phyloP scores from a whole-genome alignment of 2,797 vertebrate species.

The Acropternis orthonyx region DNA sequence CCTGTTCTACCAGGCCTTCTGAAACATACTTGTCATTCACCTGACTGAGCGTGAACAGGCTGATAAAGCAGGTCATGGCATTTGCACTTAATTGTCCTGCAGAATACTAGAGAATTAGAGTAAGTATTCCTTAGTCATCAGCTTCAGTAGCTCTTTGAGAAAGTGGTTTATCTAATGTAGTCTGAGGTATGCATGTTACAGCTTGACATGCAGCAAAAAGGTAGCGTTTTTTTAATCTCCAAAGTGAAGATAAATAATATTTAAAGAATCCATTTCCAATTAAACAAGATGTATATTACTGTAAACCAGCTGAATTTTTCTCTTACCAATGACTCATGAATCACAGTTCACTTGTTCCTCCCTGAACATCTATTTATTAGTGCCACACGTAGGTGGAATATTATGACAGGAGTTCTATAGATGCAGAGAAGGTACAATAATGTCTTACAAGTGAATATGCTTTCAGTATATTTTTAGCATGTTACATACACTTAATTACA shows the following conservation, averaged over 20 bases:
- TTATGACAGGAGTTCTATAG: background rate
- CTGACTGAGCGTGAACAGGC: background rate
- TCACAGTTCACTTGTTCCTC: background rate
- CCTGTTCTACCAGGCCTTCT: background rate
- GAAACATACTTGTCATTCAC: background rate
- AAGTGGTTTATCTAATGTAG: background rate
- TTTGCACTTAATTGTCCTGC: background rate
- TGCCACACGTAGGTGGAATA: background rate
- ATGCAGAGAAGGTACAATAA: background rate
- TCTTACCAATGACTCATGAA: background rate
- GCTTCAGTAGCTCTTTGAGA: background rate
- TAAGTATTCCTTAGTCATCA: background rate
- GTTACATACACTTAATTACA: background rate
- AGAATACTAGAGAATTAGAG: background rate
- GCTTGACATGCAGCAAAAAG: background rate
- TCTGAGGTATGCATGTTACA: background rate
- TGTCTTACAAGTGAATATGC: background rate
- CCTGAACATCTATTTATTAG: constrained; percentile 2
- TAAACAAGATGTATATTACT: background rate
- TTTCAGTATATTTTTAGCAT: constrained; percentile 31
- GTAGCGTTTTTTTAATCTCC: background rate
- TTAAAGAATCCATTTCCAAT: background rate
- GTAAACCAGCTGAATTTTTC: background rate
- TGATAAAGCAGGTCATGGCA: background rate
- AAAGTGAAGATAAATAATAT: background rate